Evolutionary conservation across 2,888 invertebrate genomes (phyloP).

Genomic region (Eristalis arbustorum): DNA sequence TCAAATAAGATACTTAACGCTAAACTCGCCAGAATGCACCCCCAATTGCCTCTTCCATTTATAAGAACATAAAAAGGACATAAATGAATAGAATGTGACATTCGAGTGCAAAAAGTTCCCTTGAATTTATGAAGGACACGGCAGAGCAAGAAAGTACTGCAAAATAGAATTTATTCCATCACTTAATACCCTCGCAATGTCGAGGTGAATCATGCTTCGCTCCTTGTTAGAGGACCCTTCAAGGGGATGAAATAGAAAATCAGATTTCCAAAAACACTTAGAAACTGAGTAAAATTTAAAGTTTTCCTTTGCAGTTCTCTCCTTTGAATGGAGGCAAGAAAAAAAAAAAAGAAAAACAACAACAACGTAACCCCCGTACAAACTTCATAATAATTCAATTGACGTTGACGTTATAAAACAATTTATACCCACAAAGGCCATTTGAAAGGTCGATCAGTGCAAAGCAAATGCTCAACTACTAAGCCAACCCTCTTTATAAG

Average conservation of each 20-base stretch:
- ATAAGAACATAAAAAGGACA: too few species aligned
- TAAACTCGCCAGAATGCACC: too few species aligned
- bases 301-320: slow-evolving; percentile 6
- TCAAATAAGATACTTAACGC: too few species aligned
- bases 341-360: not conserved
- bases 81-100: too few species aligned
- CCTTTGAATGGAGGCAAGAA: not conserved
- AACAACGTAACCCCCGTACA: not conserved
- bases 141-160: not conserved
- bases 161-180: not conserved
- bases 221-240: not conserved
- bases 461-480: not conserved
- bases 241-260: not conserved
- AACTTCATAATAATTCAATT: not conserved
- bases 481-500: not conserved
- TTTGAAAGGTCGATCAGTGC: slow-evolving; percentile 2
- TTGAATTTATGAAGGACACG: not conserved
- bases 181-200: not conserved
- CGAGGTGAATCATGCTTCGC: not conserved
- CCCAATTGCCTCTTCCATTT: too few species aligned
- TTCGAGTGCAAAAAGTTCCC: too few species aligned
- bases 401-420: not conserved
- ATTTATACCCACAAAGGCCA: not conserved
- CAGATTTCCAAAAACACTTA: not conserved
- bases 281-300: not conserved